Conservation (phyloP, 2,888 invertebrate genomes). For the Eudasyphora cyanicolor region DNA sequence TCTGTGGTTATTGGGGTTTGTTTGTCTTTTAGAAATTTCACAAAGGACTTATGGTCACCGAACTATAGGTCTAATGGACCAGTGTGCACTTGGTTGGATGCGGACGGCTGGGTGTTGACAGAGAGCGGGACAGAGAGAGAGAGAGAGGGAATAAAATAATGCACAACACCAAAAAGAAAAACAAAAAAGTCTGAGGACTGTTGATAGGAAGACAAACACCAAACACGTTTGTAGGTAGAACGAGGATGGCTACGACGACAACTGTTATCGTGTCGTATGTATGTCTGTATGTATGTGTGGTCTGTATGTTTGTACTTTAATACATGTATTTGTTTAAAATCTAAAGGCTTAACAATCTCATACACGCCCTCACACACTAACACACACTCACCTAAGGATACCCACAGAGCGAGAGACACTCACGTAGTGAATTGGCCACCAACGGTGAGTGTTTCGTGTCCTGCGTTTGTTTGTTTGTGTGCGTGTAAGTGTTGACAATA, state of each 20-base stretch:
- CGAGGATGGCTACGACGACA: conserved; percentile 19
- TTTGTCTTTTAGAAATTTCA: too few relatives aligned
- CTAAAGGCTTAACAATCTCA: conserved; percentile 59
- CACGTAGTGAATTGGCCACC: not conserved
- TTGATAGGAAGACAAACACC: conserved; percentile 46
- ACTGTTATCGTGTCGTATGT: not conserved
- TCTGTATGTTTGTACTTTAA: conserved; percentile 4
- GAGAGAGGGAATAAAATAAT: conserved; percentile 9
- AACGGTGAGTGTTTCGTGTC: too few relatives aligned
- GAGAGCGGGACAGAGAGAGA: not conserved
- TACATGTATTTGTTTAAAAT: conserved; percentile 58
- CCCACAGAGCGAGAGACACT: not conserved
- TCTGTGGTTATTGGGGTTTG: too few relatives aligned
- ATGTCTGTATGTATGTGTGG: not conserved
- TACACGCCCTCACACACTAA: conserved; percentile 33
- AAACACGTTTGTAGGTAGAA: conserved; percentile 49
- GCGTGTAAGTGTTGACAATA: conserved; percentile 58
- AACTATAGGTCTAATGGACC: too few relatives aligned
- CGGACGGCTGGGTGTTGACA: not conserved
- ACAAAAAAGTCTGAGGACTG: conserved; percentile 18
- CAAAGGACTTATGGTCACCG: too few relatives aligned
- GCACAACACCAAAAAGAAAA: conserved; percentile 24
- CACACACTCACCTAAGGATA: not conserved
- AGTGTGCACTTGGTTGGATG: not conserved
- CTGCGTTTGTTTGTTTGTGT: too few relatives aligned